Base-by-base conservation (phyloP, 2,797 vertebrate species). In the Lagodon rhomboides region DNA sequence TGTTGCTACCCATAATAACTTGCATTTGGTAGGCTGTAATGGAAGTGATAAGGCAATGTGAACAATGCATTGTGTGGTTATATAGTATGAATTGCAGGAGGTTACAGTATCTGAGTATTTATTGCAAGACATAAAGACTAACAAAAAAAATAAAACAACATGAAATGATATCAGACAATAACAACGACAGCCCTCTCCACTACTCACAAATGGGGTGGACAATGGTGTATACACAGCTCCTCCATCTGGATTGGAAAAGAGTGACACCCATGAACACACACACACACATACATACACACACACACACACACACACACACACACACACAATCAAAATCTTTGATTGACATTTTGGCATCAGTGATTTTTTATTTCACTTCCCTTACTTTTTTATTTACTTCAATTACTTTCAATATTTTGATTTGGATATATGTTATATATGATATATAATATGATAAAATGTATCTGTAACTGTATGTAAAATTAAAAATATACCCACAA, bases 171-270 rank as follows among this genome's bases (percentile, higher is more conserved):
- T 23, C 23, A 59, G 55, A 50, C 17, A 62, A 30, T 18, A 22
- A 30, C 53, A 47, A 9, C 1, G 54, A 16, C 75, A 65, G 73
- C 61, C 64, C 27, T 67, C 66, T 56, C 9, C 2, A 12, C 18
- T 44, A 3, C 44, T 59, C 43, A 49, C 58, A 76, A 69, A 72
- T 59, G 53, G 62, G 64, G 74, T 59, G 72, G 68, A 82, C 55
- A 62, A 82, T 64, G 83, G 71, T 88, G 93, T 86, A 85, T 76
- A 76, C 83, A 89, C 93, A 95, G 94, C 94, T 93, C 94, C 94
- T 94, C 93, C 94, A 85, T 82, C 92, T 93, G 95, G 93, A 84
- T 30, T 43, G 30, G 12, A 12, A 65, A 46, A 72, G 84, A 90
- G 86, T 69, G 73, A 85, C 90, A 86, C 60, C 72, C 59, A 72